phyloP scores from a whole-genome alignment of 1,140 invertebrate genomes.

The Dendrolimus punctatus region DNA sequence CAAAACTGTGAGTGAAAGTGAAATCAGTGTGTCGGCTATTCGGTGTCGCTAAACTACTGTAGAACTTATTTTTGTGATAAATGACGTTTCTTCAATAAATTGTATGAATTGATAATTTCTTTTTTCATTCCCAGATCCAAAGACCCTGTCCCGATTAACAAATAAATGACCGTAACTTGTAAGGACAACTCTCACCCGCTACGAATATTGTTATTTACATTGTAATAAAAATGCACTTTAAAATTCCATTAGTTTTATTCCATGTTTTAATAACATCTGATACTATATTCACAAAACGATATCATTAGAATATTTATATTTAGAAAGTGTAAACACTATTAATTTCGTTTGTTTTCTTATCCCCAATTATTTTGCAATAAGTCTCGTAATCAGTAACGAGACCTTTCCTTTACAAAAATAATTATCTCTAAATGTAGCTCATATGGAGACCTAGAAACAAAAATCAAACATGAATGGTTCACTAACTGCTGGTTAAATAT shows the following conservation, averaged over 20 bases:
- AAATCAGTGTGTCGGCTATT: constrained; percentile 17
- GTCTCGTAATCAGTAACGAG: constrained; percentile 61
- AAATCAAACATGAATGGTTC: background rate
- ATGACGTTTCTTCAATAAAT: constrained; percentile 36
- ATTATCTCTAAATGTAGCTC: constrained; percentile 35
- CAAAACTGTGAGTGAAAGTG: constrained; percentile 27
- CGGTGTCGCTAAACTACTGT: constrained; percentile 39
- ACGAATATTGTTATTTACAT: background rate
- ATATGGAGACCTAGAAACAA: constrained; percentile 23
- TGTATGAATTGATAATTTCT: constrained; percentile 36
- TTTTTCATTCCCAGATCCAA: constrained; percentile 57
- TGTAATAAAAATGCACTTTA: too few species aligned
- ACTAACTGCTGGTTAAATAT: too few species aligned
- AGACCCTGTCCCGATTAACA: constrained; percentile 39
- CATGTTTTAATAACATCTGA: too few species aligned
- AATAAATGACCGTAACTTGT: constrained; percentile 5
- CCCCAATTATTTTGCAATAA: constrained; percentile 59
- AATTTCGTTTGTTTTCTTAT: constrained; percentile 7
- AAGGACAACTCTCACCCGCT: background rate
- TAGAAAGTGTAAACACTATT: background rate
- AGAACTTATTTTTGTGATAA: constrained; percentile 28
- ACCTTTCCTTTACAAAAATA: constrained; percentile 61
- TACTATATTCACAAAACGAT: constrained; percentile 6
- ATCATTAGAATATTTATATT: constrained; percentile 1
- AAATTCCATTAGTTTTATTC: too few species aligned